These are phyloP conservation scores for Tympanoctomys barrerae DNA, from an alignment of 2,797 vertebrate species.

Conservation along the genomic window DNA sequence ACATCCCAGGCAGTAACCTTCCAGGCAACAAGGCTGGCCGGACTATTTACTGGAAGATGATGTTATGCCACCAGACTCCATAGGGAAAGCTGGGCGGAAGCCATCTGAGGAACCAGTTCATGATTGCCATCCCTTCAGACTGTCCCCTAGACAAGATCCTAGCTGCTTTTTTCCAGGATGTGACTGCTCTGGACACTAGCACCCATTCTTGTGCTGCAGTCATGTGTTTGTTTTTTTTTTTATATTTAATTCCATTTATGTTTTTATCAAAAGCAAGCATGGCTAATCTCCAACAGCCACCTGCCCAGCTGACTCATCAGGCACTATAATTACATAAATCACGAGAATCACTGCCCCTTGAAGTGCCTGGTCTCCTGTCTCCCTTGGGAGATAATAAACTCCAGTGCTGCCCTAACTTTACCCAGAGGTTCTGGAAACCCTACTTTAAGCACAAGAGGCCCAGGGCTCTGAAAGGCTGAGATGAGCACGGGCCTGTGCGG, in stretches of 20 bases:
- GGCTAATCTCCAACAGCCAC: neutral
- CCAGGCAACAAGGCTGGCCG: neutral
- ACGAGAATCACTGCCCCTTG: neutral
- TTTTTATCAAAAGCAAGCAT: conserved; percentile 21
- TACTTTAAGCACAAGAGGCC: neutral
- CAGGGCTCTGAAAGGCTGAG: neutral
- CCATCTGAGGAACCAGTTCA: neutral
- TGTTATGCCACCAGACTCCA: neutral
- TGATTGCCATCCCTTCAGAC: neutral
- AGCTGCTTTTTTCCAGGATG: conserved; percentile 11
- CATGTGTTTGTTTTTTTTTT: neutral
- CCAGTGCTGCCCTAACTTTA: conserved; percentile 35
- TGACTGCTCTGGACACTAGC: neutral
- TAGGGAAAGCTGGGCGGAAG: neutral
- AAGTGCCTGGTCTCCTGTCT: neutral
- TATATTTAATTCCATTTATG: too few species aligned
- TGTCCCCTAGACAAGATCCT: neutral
- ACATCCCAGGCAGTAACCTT: neutral
- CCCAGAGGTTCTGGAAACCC: conserved; percentile 2
- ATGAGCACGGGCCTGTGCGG: neutral
- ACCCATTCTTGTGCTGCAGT: neutral
- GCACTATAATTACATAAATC: conserved; percentile 49
- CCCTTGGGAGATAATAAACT: neutral
- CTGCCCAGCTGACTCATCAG: conserved; percentile 51
- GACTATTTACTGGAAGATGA: neutral